phyloP scores from a whole-genome alignment of 2,797 vertebrate species.

The Morelia viridis region DNA sequence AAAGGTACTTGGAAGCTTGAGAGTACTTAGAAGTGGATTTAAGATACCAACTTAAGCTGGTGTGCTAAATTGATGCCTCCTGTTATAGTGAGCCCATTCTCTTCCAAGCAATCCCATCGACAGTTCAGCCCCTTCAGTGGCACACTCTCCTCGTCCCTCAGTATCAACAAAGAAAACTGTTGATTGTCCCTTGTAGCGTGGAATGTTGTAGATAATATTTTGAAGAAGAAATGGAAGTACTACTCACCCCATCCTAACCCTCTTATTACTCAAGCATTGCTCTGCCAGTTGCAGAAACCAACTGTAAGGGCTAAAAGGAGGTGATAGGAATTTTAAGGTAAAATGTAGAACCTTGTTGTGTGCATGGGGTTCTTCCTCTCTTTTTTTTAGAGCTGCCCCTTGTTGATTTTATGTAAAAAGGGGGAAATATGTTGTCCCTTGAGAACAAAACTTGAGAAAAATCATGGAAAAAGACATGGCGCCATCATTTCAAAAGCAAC shows the following conservation, averaged over 20 bases:
- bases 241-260: neutral
- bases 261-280: neutral
- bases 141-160: neutral
- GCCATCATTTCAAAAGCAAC: neutral
- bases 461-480: too few relatives aligned
- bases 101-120: neutral
- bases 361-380: neutral
- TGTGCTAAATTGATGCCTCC: conserved; percentile 9
- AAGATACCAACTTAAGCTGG: neutral
- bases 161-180: neutral
- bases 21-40: conserved; percentile 18
- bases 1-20: conserved; percentile 12
- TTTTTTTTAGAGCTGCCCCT: neutral
- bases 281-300: neutral
- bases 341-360: neutral
- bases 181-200: neutral
- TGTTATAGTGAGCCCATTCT: neutral
- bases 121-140: conserved; percentile 11
- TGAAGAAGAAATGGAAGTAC: neutral
- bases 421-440: neutral
- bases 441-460: neutral
- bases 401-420: neutral
- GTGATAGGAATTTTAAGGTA: neutral
- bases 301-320: neutral
- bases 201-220: neutral